Base-by-base conservation (phyloP, 2,888 invertebrate genomes). In the Matsumyia berberina region DNA sequence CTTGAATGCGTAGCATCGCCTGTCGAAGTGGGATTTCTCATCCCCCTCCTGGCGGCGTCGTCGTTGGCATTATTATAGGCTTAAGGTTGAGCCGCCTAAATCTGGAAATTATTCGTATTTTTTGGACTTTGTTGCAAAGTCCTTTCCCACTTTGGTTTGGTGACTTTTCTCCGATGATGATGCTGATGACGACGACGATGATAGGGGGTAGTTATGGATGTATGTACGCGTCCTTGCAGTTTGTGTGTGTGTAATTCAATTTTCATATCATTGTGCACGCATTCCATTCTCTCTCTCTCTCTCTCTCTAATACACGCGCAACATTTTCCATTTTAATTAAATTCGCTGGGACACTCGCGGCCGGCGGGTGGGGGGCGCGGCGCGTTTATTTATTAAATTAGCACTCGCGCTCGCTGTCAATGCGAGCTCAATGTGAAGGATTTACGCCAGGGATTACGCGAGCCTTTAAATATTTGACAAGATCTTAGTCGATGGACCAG, bases 381-480 rank as follows among this genome's bases (percentile, higher is more conserved):
- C 2, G 42, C 79, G 60, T 85, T 80, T 80, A 76, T 80, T 85
- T 79, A 85, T 85, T 80, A 85, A 85, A 80, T 85, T 79, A 85
- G 70, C 85, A 58, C 69, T 70, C 64, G 66, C 66, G 70, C 53
- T 70, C 57, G 44, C 53, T 76, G 69, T 80, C 80, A 80, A 80
- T 80, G 66, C 51, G 37, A 46, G 76, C 76, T 76, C 64, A 82
- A 80, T 80, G 74, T 64, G 74, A 85, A 80, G 80, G 85, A 85
- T 80, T 85, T 85, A 80, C 66, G 74, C 70, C 37, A 57, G 31
- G 76, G 85, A 85, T 85, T 85, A 85, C 70, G 80, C 53, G 66
- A 66, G 53, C 79, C 80, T 80, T 85, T 80, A 64, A 85, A 80
- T 85, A 85, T 80, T 85, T 85, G 85, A 85, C 83, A 79, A 79